Base-by-base conservation (phyloP, 2,113 vertebrate species). In the Tyrannus savana region DNA sequence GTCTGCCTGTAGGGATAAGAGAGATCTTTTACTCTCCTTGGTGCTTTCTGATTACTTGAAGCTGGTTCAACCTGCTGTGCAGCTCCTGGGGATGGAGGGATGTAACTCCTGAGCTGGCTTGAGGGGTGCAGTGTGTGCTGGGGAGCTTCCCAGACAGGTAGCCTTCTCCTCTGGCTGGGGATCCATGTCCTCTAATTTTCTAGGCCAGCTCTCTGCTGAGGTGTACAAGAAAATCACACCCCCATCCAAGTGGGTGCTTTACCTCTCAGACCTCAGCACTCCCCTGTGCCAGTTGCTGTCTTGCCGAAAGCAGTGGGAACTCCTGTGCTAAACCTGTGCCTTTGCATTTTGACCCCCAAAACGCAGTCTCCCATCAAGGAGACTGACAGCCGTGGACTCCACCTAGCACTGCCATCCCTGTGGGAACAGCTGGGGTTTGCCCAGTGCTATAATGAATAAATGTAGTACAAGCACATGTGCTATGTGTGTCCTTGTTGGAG, bases 361-460 rank as follows among this genome's bases (percentile, higher is more conserved):
- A 59, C 30, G 27, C 56, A 37, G 37, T 37, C 37, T 37, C 37
- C 31, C 53, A 77, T 81, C 49, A 55, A 33, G 33, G 27, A 71
- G 30, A 82, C 16, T 1, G 3, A 7, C 15, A 77, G 33, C 55
- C 0, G 0, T 4, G 14, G 49, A 17, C 5, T 92, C 14, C 18
- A 73, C 19, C 11, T 46, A 28, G 14, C 10, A 33, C 52, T 87
- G 66, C 41, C 23, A 21, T 58, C 18, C 12, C 31, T 66, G 50
- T 53, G 68, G 35, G 42, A 77, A n/a, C n/a, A 27, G 39, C 55
- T 74, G 12, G 3, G 4, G 27, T 28, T 50, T 86, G 63, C 69
- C 46, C 30, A 23, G 14, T 33, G 47, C 50, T 81, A 0, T 37
- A 68, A 67, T 56, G 63, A 86, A 39, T 93, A 64, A 80, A 52